Base-by-base conservation (phyloP, 2,888 invertebrate genomes). In the Pterostichus madidus region DNA sequence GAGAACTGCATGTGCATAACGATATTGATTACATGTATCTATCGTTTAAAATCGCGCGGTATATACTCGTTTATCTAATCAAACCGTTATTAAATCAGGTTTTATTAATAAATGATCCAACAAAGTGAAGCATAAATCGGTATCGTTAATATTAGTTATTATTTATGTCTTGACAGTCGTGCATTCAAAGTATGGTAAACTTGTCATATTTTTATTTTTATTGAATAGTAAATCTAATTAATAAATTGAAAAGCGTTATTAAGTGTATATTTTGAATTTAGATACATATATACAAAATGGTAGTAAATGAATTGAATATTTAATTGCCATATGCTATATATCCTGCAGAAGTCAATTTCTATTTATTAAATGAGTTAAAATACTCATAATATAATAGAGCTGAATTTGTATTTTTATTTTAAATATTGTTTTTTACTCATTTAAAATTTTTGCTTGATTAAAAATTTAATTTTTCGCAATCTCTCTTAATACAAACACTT, bases 101-200 rank as follows among this genome's bases (percentile, higher is more conserved):
- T 64, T 59, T 32, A 64, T 64, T 64, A 64, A 64, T 64, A 31
- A 64, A 64, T 64, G 64, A 64, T 64, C 64, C 64, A 64, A 64
- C 32, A 64, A 64, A 64, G 31, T 31, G 32, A 35, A 13, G 35
- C 32, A 64, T 64, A 35, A 64, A 64, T 64, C 31, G 64, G 13
- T 64, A 64, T 64, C 49, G 49, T 49, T 64, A 32, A 64, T 31
- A 64, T 64, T 35, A 35, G 64, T 13, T 64, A 64, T 59, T 59
- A 59, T 59, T 59, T 59, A 59, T 17, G 59, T 11, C 24, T 59
- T 53, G 10, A 39, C 39, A 39, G 39, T 59, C 3, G 7, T 31
- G 59, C 24, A 10, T 31, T 39, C 5, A 39, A 39, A 39, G 39
- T 39, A 17, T 59, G 17, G 24, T 31, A 53, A 13, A 53, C 53